Conservation (phyloP, 2,113 vertebrate species). For the Danionella cerebrum region DNA sequence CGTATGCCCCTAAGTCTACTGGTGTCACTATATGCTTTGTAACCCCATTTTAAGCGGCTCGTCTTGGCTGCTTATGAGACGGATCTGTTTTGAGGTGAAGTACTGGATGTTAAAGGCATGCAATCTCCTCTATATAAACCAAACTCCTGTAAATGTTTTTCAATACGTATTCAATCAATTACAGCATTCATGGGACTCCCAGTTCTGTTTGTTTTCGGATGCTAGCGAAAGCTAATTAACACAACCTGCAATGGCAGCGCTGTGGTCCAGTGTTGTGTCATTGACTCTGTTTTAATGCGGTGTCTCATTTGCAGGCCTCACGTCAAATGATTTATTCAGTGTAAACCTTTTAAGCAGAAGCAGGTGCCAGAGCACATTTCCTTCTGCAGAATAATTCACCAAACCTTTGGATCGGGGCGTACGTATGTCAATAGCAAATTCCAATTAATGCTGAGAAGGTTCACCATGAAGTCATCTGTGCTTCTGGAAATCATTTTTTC, state of each 20-base stretch:
- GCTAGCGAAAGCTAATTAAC: neutral
- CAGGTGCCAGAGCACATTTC: conserved; percentile 7
- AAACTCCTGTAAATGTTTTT: too few species aligned
- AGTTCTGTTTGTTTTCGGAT: neutral
- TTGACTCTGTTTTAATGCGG: neutral
- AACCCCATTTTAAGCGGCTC: too few species aligned
- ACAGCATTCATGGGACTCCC: too few species aligned
- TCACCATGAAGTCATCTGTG: conserved; percentile 6
- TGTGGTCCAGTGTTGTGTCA: neutral
- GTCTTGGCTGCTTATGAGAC: too few species aligned
- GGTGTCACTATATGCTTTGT: too few species aligned
- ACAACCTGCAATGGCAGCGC: neutral
- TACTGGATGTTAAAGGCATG: too few species aligned
- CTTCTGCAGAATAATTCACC: neutral
- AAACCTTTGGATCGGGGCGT: neutral
- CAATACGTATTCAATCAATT: too few species aligned
- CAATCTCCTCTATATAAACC: too few species aligned
- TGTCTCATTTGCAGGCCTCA: neutral
- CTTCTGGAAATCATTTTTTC: conserved; percentile 14
- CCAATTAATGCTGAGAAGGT: conserved; percentile 14
- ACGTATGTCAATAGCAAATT: neutral
- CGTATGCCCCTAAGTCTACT: too few species aligned
- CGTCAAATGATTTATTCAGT: neutral
- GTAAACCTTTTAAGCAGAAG: conserved; percentile 12
- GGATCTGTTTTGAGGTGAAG: too few species aligned